Base-by-base conservation (phyloP, 2,888 invertebrate genomes). In the Noctua comes region DNA sequence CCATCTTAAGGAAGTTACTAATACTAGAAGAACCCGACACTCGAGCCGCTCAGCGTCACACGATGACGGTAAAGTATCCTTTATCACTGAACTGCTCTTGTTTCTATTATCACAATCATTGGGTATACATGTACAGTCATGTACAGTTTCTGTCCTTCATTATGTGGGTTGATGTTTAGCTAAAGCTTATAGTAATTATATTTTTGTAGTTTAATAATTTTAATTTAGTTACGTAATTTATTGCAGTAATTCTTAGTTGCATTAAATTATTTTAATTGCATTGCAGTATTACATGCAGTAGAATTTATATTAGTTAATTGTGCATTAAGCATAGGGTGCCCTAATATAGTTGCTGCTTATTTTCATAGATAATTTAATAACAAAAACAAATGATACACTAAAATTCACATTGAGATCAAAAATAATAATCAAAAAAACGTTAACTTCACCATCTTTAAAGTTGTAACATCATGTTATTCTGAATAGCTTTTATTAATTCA, bases 51-150 rank as follows among this genome's bases (percentile, higher is more conserved):
- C 95, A 1, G 93, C 92, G 0, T 96, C 96, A 1, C 95, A 95
- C 81, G 96, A 96, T 85, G 96, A 96, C 82, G 96, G 96, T 96
- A 93, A 91, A 21, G 72, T 81, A 72, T 69, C 18, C 2, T 36
- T 24, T 43, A 27, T 36, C 21, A 4, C 11, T n/a, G n/a, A 6
- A 36, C 7, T 24, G 36, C 46, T 48, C 13, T 18, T 24, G 7
- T 27, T 54, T 64, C 59, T 62, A 8, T 21, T 43, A 65, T 74
- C 48, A 80, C 62, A 21, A 59, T 69, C 69, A 72, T 83, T 64
- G 83, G 82, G 77, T 70, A 62, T 27, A 51, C 16, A n/a, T 40
- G 11, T 24, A n/a, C n/a, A n/a, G 6, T 72, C 18, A 64, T 64
- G 6, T 43, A 4, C 43, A n/a, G 21, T 69, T 24, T 77, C 64